Conservation (phyloP, 2,113 vertebrate genomes). For the Callocephalon fimbriatum region DNA sequence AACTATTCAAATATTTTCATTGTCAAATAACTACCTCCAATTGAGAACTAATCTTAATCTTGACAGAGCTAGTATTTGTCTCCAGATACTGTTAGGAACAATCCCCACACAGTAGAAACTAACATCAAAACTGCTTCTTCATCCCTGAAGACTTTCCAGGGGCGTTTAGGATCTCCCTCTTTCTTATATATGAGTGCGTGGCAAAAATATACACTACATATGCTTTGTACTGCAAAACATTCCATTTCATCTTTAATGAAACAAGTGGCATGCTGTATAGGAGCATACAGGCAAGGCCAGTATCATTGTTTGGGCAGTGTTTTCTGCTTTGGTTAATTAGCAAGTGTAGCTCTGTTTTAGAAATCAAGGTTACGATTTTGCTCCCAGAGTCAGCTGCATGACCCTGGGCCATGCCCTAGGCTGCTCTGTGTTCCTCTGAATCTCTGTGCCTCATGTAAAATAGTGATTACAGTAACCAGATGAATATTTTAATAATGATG, state of each 20-base stretch:
- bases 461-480: not conserved
- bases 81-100: not conserved
- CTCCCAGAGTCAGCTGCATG: not conserved
- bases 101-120: not conserved
- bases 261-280: not conserved
- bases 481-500: not conserved
- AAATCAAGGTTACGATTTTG: not conserved
- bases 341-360: not conserved
- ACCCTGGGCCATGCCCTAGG: not conserved
- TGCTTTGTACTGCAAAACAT: not conserved
- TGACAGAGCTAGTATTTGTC: not conserved
- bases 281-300: not conserved
- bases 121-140: not conserved
- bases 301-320: not conserved
- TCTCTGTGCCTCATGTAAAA: not conserved
- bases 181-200: not conserved
- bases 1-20: not conserved
- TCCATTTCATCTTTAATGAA: not conserved
- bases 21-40: not conserved
- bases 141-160: not conserved
- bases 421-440: not conserved
- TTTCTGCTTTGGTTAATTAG: not conserved
- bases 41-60: not conserved
- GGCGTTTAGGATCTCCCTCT: not conserved
- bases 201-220: not conserved